Evolutionary conservation across 2,797 vertebrate genomes (phyloP).

Genomic region (Leptoclinus maculatus): DNA sequence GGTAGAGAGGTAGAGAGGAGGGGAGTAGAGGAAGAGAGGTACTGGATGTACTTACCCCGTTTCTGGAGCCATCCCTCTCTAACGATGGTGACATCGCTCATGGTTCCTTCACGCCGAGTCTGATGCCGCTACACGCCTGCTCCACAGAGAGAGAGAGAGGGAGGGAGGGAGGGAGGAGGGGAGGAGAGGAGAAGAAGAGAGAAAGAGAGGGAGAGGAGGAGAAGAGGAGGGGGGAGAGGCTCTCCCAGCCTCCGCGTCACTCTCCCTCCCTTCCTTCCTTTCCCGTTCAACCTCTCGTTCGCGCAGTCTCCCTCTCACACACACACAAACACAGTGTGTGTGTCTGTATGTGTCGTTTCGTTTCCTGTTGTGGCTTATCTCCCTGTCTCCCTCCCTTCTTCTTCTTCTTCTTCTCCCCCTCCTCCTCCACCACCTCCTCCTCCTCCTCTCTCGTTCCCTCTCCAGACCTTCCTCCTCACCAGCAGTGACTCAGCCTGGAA

Average conservation of each 20-base stretch:
- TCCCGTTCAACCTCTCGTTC: slow-evolving; percentile 87
- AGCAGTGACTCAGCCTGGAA: slow-evolving; percentile 96
- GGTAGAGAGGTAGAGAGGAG: slow-evolving; percentile 47
- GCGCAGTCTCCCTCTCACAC: slow-evolving; percentile 71
- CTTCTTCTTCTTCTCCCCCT: slow-evolving; percentile 46
- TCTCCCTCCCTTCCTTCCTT: slow-evolving; percentile 87
- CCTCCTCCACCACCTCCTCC: slow-evolving; percentile 67
- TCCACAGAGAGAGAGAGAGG: slow-evolving; percentile 83
- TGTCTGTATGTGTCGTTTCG: slow-evolving; percentile 64
- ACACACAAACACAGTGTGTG: slow-evolving; percentile 48
- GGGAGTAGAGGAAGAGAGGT: slow-evolving; percentile 49
- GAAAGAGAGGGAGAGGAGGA: slow-evolving; percentile 79
- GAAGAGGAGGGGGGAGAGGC: slow-evolving; percentile 77
- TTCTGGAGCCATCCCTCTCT: slow-evolving; percentile 99
- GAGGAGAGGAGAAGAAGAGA: slow-evolving; percentile 48
- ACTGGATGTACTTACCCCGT: slow-evolving; percentile 91
- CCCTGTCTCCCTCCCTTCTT: slow-evolving; percentile 64
- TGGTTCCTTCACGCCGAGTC: slow-evolving; percentile 95
- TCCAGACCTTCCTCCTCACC: slow-evolving; percentile 92
- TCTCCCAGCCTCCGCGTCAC: slow-evolving; percentile 84
- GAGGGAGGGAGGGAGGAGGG: slow-evolving; percentile 80
- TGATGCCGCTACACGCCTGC: slow-evolving; percentile 86
- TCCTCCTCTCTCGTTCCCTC: slow-evolving; percentile 83
- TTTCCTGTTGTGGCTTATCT: slow-evolving; percentile 83
- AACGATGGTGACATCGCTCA: slow-evolving; percentile 99